These are phyloP conservation scores for Phainopepla nitens DNA, from an alignment of 2,113 vertebrate genomes.

Conservation along the genomic window DNA sequence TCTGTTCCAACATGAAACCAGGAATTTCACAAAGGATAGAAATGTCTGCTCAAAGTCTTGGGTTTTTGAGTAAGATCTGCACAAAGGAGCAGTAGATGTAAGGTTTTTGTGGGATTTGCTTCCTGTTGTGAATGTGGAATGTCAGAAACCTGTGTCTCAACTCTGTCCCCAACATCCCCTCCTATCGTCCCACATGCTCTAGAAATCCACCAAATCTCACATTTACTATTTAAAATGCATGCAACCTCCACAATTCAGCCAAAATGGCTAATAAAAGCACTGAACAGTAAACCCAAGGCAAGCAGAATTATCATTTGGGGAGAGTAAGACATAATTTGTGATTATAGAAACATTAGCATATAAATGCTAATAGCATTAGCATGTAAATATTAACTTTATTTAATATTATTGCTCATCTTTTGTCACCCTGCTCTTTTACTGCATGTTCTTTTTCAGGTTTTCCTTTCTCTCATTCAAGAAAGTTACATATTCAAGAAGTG, in stretches of 20 bases:
- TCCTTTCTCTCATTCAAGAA: not conserved
- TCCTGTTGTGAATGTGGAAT: not conserved
- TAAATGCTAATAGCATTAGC: constrained; percentile 10
- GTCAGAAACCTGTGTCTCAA: not conserved
- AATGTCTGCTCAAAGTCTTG: not conserved
- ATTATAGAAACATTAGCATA: not conserved
- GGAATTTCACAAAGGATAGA: not conserved
- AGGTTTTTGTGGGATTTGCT: not conserved
- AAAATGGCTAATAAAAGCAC: not conserved
- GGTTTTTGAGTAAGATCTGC: not conserved
- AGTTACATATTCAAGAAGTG: not conserved
- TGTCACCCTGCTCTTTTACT: not conserved
- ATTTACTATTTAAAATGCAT: not conserved
- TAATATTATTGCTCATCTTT: not conserved
- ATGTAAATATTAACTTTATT: constrained; percentile 18
- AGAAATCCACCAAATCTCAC: not conserved
- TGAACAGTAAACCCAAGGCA: not conserved
- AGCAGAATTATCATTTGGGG: not conserved
- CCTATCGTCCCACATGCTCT: accelerated
- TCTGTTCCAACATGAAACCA: not conserved
- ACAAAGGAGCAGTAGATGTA: not conserved
- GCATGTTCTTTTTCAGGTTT: not conserved
- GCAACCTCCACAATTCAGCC: not conserved
- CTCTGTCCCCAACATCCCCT: not conserved
- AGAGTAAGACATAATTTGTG: not conserved